Evolutionary conservation across 1,140 invertebrate species (phyloP).

Genomic region (Drosophila teissieri): DNA sequence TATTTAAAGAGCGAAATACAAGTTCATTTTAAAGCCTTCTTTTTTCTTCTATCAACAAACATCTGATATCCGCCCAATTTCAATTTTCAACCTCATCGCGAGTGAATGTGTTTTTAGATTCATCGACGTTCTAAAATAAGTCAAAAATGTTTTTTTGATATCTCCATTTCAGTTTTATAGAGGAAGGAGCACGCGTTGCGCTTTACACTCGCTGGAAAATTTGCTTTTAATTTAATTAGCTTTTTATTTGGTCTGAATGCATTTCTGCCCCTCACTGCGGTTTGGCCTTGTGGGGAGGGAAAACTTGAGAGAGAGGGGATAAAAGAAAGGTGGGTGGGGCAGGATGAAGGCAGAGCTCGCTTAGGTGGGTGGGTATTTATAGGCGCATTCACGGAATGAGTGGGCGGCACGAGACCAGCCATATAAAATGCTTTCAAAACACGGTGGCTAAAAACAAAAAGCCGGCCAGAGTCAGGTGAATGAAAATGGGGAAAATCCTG

Average conservation of each 20-base stretch:
- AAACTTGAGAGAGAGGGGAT: constrained; percentile 5
- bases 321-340: constrained; percentile 4
- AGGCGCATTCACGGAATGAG: constrained; percentile 22
- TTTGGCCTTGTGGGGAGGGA: constrained; percentile 12
- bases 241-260: constrained; percentile 48
- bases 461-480: constrained; percentile 22
- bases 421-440: constrained; percentile 47
- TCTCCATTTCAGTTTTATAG: background rate
- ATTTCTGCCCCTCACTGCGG: constrained; percentile 15
- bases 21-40: background rate
- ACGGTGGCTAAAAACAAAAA: constrained; percentile 45
- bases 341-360: constrained; percentile 10
- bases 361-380: constrained; percentile 40
- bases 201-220: constrained; percentile 26
- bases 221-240: constrained; percentile 50
- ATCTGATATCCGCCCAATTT: background rate
- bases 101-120: constrained; percentile 4
- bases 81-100: too few species aligned
- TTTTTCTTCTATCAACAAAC: background rate
- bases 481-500: constrained; percentile 1
- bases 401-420: constrained; percentile 5
- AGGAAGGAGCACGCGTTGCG: background rate
- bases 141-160: constrained; percentile 3
- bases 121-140: constrained; percentile 12
- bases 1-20: too few species aligned